Evolutionary conservation across 2,888 invertebrate genomes (phyloP).

Genomic region (Agriopis marginaria): DNA sequence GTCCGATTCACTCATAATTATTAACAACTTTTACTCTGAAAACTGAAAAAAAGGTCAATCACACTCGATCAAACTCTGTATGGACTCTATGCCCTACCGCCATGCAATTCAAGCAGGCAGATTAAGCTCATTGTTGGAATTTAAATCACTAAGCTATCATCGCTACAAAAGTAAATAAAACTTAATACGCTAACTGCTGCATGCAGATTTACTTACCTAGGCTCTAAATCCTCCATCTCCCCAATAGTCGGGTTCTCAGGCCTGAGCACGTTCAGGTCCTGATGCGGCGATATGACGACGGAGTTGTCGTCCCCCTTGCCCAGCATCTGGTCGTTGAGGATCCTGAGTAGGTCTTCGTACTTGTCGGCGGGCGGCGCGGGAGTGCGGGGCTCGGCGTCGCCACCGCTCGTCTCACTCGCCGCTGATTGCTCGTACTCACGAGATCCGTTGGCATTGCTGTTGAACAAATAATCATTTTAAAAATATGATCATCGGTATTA

Average conservation of each 20-base stretch:
- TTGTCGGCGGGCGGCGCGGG: conserved; percentile 84
- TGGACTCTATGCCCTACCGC: too few relatives aligned
- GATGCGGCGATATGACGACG: conserved; percentile 80
- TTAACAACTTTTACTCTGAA: too few relatives aligned
- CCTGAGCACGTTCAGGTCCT: conserved; percentile 83
- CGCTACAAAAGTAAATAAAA: too few relatives aligned
- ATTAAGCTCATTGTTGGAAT: too few relatives aligned
- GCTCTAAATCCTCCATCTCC: conserved; percentile 88
- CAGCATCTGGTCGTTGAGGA: conserved; percentile 81
- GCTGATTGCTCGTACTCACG: conserved; percentile 80
- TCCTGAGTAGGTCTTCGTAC: conserved; percentile 87
- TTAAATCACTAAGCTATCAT: too few relatives aligned
- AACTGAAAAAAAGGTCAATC: too few relatives aligned
- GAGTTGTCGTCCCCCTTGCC: conserved; percentile 84
- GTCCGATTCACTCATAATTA: too few relatives aligned
- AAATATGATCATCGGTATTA: not conserved
- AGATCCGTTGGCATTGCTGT: conserved; percentile 77
- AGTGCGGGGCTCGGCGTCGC: conserved; percentile 64
- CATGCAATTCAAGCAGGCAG: too few relatives aligned
- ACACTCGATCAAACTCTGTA: too few relatives aligned
- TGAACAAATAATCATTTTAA: not conserved
- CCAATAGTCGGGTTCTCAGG: conserved; percentile 90
- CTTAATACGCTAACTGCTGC: too few relatives aligned
- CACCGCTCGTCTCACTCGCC: conserved; percentile 76
- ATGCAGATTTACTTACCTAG: conserved; percentile 74